Evolutionary conservation across 2,113 vertebrate species (phyloP), one percentile per base, ranked within the genome.

Genomic region (Otis tarda): DNA sequence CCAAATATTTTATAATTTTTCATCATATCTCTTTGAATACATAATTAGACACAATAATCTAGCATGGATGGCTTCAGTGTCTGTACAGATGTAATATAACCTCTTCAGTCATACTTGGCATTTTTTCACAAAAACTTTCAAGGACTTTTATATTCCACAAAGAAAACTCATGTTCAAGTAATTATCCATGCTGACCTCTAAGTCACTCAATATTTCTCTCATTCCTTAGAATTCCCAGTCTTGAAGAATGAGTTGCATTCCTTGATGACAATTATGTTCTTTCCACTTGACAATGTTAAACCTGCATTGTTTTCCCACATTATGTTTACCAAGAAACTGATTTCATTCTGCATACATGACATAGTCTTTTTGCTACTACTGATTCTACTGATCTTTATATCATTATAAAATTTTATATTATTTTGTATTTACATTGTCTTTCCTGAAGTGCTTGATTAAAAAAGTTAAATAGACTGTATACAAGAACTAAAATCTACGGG

Each of bases 121-220:
- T 81, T 91, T 96, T 93, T 27, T 79, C 76, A 22, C 70, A 90
- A 49, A 92, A 86, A 85, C 12, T 80, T 93, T 92, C 92, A 97
- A 95, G 94, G 95, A 86, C 88, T 88, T 85, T 76, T 71, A 39
- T 95, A 95, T 94, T 95, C 92, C 92, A 92, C 90, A 69, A 88
- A 83, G 92, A 94, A 92, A 95, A 86, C 85, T 93, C 79, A 73
- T 83, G 53, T 90, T 92, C 95, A 61, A 94, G 79, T 80, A 96
- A 94, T 97, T 96, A 97, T 85, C 85, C 71, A 85, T 85, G 27
- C 50, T 92, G 88, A 97, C 95, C 95, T 96, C 71, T 39, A 90
- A 95, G 79, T 86, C 70, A 79, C 88, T 80, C 61, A 94, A 37
- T 96, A 94, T 96, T 94, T 97, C 85, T 88, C 41, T 92, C 78